These are phyloP conservation scores for Ormia ochracea DNA, from an alignment of 2,888 invertebrate genomes.

Conservation along the genomic window DNA sequence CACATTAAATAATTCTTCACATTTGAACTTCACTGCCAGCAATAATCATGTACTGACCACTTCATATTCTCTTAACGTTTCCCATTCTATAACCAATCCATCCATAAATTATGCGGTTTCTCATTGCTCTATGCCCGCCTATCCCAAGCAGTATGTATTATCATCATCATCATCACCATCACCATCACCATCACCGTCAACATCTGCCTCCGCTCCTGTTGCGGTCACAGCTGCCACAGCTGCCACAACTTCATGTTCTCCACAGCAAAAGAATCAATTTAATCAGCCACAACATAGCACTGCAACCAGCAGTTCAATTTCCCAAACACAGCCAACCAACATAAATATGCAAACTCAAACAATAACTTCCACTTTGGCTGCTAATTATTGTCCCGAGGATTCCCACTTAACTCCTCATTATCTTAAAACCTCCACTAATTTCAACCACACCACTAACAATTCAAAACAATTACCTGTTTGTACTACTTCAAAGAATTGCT, in stretches of 20 bases:
- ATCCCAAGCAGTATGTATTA: constrained; percentile 66
- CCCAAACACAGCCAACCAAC: constrained; percentile 44
- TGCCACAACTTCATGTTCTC: not conserved
- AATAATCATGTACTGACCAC: constrained; percentile 28
- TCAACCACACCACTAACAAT: constrained; percentile 8
- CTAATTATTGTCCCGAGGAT: constrained; percentile 64
- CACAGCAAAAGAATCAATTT: constrained; percentile 33
- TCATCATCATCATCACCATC: not conserved
- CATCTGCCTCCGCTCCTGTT: no score
- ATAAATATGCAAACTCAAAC: constrained; percentile 59
- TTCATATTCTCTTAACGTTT: constrained; percentile 38
- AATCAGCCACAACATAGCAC: constrained; percentile 23
- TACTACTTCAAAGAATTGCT: constrained; percentile 77
- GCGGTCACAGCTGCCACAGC: not conserved
- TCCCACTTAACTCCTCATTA: constrained; percentile 53
- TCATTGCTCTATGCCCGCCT: constrained; percentile 72
- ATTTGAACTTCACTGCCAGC: constrained; percentile 5
- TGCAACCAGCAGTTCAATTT: constrained; percentile 10
- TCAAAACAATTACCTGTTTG: constrained; percentile 76
- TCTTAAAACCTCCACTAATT: constrained; percentile 7
- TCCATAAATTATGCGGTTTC: constrained; percentile 63
- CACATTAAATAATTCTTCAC: constrained; percentile 24
- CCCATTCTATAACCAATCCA: constrained; percentile 1
- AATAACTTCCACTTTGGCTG: constrained; percentile 61
- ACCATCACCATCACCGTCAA: no score